Base-by-base conservation (phyloP, 2,113 vertebrate species). In the Gambusia holbrooki region DNA sequence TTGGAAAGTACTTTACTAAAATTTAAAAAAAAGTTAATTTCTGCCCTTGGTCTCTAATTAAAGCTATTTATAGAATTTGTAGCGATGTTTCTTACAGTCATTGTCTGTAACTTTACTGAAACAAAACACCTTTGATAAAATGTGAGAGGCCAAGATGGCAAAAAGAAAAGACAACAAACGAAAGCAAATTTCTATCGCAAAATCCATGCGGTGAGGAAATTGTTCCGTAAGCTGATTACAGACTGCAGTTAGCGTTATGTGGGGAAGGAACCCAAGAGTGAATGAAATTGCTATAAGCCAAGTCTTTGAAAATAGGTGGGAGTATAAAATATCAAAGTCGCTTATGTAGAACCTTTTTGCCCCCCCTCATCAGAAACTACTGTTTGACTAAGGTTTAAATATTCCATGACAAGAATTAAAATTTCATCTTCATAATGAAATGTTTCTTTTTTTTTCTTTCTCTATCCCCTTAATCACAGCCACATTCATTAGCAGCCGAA, bases 141-240 rank as follows among this genome's bases (percentile, higher is more conserved):
- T 58, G 22, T 58, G 51, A n/a, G 51, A 58, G 25, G 25, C 51
- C 51, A n/a, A 58, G 22, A 58, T n/a, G 25, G 25, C 25, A n/a
- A 58, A 37, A n/a, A 58, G 22, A 58, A 25, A 58, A 25, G 22
- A 58, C 8, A 58, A 58, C 19, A 58, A 58, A n/a, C 11, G 35
- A 10, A n/a, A n/a, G 45, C 17, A 19, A 58, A n/a, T 58, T 9
- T 82, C 40, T 73, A 62, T 76, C 63, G 62, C 73, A 74, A 69
- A 66, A 73, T 83, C 81, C 64, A 80, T 87, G 73, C 79, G 80
- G 69, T 76, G 87, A 73, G 76, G 58, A 76, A 88, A 90, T 85
- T 84, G 72, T 78, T 87, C 66, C 68, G 76, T 69, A 83, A 72
- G 80, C 85, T 88, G 91, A 93, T 92, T 92, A 93, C 73, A 91